A percentile compares a stretch with the other conserved stretches of the same genome.
These are phyloP conservation scores for Panthera leo DNA, from an alignment of 2,113 vertebrate species.

Conservation along the genomic window DNA sequence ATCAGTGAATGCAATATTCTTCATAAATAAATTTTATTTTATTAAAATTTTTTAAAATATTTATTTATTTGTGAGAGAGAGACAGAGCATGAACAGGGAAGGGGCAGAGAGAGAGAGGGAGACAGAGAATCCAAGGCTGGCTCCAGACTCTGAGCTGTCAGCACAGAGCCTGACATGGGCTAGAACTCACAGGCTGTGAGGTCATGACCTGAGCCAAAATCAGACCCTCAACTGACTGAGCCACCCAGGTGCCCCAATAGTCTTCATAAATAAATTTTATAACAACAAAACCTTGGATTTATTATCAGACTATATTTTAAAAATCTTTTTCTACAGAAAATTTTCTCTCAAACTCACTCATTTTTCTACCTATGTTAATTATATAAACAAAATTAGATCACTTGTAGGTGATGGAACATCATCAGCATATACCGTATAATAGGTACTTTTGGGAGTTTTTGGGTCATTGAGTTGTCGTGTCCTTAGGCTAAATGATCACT, in stretches of 20 bases:
- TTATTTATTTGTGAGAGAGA: too few relatives aligned
- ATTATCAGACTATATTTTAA: background rate
- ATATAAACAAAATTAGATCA: conserved; percentile 1
- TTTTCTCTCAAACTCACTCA: background rate
- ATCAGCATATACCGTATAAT: background rate
- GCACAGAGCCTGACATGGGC: too few relatives aligned
- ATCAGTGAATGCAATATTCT: background rate
- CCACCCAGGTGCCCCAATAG: background rate
- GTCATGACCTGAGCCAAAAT: too few relatives aligned
- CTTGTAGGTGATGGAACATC: background rate
- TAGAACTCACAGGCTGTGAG: too few relatives aligned
- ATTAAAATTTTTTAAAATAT: too few relatives aligned
- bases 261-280: conserved; percentile 16
- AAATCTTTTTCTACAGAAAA: background rate
- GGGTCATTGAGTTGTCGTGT: background rate
- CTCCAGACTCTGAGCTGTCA: too few relatives aligned
- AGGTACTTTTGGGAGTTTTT: background rate
- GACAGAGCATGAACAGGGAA: too few relatives aligned
- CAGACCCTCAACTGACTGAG: too few relatives aligned
- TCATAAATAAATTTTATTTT: conserved; percentile 13
- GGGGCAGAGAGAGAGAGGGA: too few relatives aligned
- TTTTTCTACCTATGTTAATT: background rate
- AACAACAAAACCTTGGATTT: background rate
- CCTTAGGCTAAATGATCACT: background rate
- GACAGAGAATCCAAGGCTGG: too few relatives aligned